Percentiles rank a stretch among this genome's conserved stretches.
Evolutionary conservation across 2,113 vertebrate genomes (phyloP).

Genomic region (Bambusicola thoracicus): DNA sequence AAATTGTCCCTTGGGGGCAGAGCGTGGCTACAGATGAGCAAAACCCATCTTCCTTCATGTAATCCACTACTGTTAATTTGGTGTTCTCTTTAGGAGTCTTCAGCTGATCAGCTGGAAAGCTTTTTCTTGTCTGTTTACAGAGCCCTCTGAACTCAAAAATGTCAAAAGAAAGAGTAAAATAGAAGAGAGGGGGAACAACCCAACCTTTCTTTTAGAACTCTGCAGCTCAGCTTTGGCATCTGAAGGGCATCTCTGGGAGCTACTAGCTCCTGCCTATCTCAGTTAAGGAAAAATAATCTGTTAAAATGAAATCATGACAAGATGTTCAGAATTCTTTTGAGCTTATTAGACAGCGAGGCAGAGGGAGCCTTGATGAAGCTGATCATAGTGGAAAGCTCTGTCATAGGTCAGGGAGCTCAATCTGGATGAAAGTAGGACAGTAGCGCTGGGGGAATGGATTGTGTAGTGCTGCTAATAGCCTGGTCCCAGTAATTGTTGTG

Average conservation of each 20-base stretch:
- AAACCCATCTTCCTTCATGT: constrained; percentile 12
- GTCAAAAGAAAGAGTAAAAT: background rate
- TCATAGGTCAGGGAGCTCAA: background rate
- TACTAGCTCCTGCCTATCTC: constrained; percentile 5
- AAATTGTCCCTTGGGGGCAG: constrained; percentile 55
- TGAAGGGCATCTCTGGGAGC: background rate
- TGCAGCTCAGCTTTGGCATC: background rate
- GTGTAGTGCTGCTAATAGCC: background rate
- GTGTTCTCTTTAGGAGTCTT: background rate
- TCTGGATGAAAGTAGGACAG: background rate
- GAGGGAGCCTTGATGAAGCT: background rate
- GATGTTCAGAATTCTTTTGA: constrained; percentile 17
- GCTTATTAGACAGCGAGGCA: background rate
- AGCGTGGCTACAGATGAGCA: constrained; percentile 22
- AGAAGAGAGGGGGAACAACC: background rate
- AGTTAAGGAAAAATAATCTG: background rate
- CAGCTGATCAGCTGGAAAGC: background rate
- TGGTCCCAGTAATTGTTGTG: background rate
- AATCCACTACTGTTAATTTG: constrained; percentile 20
- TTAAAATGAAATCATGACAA: constrained; percentile 26
- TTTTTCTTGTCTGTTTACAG: background rate
- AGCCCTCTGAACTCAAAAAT: constrained; percentile 49
- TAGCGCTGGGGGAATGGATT: background rate
- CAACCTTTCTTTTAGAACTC: background rate
- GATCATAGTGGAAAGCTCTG: constrained; percentile 23